Conservation (phyloP, 2,113 vertebrate species). For the Ophthalmolycus amberensis region DNA sequence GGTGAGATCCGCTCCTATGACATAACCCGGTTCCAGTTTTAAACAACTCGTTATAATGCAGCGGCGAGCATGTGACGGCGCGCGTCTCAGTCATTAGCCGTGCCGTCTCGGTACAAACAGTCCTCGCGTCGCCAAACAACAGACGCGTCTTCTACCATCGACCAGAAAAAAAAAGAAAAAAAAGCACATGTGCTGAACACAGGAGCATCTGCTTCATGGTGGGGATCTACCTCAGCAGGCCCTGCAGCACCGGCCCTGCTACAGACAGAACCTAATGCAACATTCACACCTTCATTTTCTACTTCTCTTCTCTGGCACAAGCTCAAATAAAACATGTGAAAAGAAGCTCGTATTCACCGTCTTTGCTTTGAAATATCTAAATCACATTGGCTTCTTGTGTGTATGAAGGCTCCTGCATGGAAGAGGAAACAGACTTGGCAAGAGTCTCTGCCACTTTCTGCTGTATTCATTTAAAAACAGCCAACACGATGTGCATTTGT, state of each 20-base stretch:
- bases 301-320: neutral
- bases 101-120: constrained; percentile 33
- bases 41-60: constrained; percentile 24
- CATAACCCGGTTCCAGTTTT: constrained; percentile 39
- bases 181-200: constrained; percentile 21
- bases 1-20: constrained; percentile 37
- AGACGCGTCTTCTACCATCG: neutral
- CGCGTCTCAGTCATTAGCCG: constrained; percentile 35
- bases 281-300: neutral
- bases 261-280: constrained; percentile 30
- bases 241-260: constrained; percentile 7
- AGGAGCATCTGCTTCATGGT: constrained; percentile 30
- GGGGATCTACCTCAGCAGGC: constrained; percentile 16
- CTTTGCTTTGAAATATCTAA: neutral
- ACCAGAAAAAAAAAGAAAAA: neutral
- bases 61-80: constrained; percentile 37
- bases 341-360: neutral
- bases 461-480: constrained; percentile 23
- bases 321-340: neutral
- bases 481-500: constrained; percentile 36
- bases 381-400: neutral
- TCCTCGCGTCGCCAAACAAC: constrained; percentile 3
- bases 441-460: neutral
- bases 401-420: neutral
- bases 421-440: constrained; percentile 9